A percentile compares a stretch with the other conserved stretches of the same genome.
Evolutionary conservation across 1,140 invertebrate genomes (phyloP).

Genomic region (Lepidostoma basale): DNA sequence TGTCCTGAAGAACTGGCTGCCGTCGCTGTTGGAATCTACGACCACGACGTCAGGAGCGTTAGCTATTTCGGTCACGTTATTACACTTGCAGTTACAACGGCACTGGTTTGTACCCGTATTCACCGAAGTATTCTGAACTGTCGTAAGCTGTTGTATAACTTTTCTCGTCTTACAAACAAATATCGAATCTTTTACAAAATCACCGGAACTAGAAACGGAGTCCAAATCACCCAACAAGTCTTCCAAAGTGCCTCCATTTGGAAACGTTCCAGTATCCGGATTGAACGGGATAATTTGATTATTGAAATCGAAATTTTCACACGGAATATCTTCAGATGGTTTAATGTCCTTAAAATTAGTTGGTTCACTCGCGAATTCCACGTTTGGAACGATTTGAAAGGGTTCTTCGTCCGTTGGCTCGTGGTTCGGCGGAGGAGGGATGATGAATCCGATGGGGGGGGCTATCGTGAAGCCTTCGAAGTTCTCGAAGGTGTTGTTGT

Average conservation of each 20-base stretch:
- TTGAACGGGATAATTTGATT: background rate
- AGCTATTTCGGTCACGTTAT: conserved; percentile 9
- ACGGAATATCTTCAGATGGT: background rate
- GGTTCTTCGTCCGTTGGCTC: conserved; percentile 13
- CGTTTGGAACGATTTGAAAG: conserved; percentile 40
- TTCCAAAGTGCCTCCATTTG: conserved; percentile 58
- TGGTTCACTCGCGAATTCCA: conserved; percentile 4
- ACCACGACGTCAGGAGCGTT: conserved; percentile 25
- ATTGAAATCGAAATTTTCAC: background rate
- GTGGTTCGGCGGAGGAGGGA: conserved; percentile 19
- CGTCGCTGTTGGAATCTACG: conserved; percentile 19
- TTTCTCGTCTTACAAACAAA: conserved; percentile 60
- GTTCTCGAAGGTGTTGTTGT: conserved; percentile 39
- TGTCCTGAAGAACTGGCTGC: conserved; percentile 54
- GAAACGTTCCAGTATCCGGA: conserved; percentile 47
- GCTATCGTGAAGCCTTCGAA: conserved; percentile 33
- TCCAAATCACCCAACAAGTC: conserved; percentile 57
- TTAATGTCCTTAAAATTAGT: background rate
- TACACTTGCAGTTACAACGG: conserved; percentile 31
- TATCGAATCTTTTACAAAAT: conserved; percentile 48
- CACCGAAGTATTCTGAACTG: conserved; percentile 21
- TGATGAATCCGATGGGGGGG: conserved; percentile 42
- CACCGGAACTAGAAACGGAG: conserved; percentile 54
- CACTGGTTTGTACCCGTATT: background rate
- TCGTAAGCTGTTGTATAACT: conserved; percentile 52